Evolutionary conservation across 2,797 vertebrate species (phyloP).

Genomic region (Myripristis jacobus): DNA sequence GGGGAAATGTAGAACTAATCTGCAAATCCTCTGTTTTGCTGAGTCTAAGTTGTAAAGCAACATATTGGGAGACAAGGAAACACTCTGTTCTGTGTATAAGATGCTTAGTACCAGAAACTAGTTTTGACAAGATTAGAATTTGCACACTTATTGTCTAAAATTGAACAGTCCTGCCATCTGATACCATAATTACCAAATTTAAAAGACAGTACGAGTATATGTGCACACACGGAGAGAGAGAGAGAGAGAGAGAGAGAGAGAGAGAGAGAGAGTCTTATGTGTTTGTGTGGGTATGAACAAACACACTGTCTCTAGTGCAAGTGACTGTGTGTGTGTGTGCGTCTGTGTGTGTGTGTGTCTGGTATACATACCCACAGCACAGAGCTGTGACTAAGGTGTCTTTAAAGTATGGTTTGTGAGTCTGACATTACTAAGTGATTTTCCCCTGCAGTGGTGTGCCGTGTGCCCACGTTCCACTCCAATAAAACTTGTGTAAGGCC

Average conservation of each 20-base stretch:
- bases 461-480: slow-evolving; percentile 44
- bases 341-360: background rate
- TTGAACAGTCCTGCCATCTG: slow-evolving; percentile 4
- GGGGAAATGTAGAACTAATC: too few species aligned
- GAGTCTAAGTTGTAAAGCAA: too few species aligned
- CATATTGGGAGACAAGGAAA: too few species aligned
- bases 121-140: too few species aligned
- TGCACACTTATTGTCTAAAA: background rate
- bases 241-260: slow-evolving; percentile 6
- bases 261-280: slow-evolving; percentile 31
- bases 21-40: too few species aligned
- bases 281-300: slow-evolving; percentile 20
- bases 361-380: slow-evolving; percentile 17
- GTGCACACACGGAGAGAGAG: background rate
- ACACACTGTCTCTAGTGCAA: background rate
- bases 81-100: too few species aligned
- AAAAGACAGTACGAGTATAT: too few species aligned
- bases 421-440: slow-evolving; percentile 68
- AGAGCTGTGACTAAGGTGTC: slow-evolving; percentile 67
- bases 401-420: slow-evolving; percentile 62
- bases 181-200: slow-evolving; percentile 6
- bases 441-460: slow-evolving; percentile 59
- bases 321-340: background rate
- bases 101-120: too few species aligned
- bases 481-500: slow-evolving; percentile 61